Evolutionary conservation across 2,113 vertebrate genomes (phyloP).

Genomic region (Stomatorhinus ivindoensis): DNA sequence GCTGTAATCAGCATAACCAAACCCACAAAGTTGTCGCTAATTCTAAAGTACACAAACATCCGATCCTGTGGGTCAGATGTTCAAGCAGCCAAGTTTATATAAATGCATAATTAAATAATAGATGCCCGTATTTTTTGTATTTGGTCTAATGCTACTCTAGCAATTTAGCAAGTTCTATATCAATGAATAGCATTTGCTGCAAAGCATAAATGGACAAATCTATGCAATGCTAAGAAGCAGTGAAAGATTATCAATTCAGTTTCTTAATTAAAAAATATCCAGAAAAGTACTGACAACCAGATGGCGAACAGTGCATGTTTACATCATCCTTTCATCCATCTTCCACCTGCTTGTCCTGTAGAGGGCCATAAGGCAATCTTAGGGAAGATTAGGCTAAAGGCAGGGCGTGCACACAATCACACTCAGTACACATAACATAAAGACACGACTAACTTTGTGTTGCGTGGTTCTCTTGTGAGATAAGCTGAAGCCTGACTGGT

Average conservation of each 20-base stretch:
- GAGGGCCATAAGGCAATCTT: neutral
- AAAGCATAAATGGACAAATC: neutral
- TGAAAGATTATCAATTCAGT: neutral
- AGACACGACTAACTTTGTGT: neutral
- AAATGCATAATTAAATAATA: neutral
- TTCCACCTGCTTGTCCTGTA: neutral
- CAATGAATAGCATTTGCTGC: neutral
- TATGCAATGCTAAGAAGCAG: neutral
- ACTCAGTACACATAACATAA: neutral
- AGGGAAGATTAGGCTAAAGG: neutral
- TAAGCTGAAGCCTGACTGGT: neutral
- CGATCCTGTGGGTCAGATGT: neutral
- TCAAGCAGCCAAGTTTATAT: neutral
- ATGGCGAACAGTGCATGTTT: neutral
- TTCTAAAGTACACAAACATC: neutral
- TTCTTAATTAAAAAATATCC: neutral
- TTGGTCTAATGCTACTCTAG: neutral
- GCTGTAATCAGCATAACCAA: constrained; percentile 15
- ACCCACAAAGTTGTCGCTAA: constrained; percentile 3
- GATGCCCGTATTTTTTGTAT: neutral
- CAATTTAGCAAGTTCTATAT: neutral
- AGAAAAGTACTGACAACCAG: neutral
- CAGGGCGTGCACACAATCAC: neutral
- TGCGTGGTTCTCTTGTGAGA: neutral
- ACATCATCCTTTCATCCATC: neutral